A percentile compares a stretch with the other conserved stretches of the same genome.
Evolutionary conservation across 37 sponge, comb jelly and placozoan genomes (phyloP).

Genomic region (Aphrocallistes beatrix): DNA sequence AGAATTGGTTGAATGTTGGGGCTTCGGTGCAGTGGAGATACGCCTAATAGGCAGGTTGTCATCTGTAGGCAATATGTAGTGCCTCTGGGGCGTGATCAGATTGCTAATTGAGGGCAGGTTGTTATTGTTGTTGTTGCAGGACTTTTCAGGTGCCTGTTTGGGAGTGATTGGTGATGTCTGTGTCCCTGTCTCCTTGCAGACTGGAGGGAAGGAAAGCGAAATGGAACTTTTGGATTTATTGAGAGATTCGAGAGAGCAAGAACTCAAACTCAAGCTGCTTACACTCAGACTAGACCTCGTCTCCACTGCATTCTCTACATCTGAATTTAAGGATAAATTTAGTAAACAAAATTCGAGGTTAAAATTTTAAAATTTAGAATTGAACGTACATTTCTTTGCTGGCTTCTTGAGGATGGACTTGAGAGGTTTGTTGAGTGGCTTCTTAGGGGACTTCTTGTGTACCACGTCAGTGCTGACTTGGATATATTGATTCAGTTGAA

Average conservation of each 20-base stretch:
- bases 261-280: not conserved
- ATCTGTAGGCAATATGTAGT: not conserved
- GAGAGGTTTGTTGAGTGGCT: not conserved
- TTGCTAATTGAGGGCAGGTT: not conserved
- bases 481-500: slow-evolving; percentile 16
- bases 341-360: too few species aligned
- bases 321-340: too few species aligned
- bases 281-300: not conserved
- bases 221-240: not conserved
- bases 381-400: not conserved
- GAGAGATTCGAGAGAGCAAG: not conserved
- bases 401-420: slow-evolving; percentile 11
- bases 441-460: not conserved
- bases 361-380: too few species aligned
- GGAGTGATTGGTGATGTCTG: not conserved
- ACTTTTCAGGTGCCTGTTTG: not conserved
- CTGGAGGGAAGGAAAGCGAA: not conserved
- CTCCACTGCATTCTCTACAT: not conserved
- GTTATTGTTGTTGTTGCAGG: not conserved
- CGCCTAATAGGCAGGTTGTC: not conserved
- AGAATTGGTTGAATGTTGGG: not conserved
- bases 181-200: not conserved
- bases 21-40: not conserved
- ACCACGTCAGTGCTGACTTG: slow-evolving; percentile 5
- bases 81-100: not conserved